Conservation (phyloP, 2,113 vertebrate genomes). For the Ahaetulla prasina region DNA sequence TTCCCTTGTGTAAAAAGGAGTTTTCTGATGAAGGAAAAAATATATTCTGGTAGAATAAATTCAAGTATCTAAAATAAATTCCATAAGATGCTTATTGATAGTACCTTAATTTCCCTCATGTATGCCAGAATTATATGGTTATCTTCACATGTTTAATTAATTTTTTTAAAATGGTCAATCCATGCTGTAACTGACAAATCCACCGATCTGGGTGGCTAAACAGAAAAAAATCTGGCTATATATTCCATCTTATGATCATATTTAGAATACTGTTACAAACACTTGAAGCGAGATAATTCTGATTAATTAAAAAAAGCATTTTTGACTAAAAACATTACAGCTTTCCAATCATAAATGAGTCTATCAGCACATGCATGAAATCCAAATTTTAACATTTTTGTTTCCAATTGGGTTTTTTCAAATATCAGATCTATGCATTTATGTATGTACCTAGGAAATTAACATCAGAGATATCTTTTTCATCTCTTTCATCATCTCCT, state of each 20-base stretch:
- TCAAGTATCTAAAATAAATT: conserved; percentile 43
- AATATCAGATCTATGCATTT: not conserved
- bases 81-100: conserved; percentile 38
- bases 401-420: not conserved
- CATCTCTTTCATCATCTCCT: not conserved
- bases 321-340: not conserved
- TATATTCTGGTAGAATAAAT: conserved; percentile 46
- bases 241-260: not conserved
- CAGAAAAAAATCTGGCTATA: not conserved
- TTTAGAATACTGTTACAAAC: not conserved
- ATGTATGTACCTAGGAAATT: not conserved
- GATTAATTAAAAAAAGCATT: not conserved
- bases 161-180: not conserved
- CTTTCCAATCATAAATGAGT: conserved; percentile 6
- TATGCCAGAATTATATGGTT: not conserved
- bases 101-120: conserved; percentile 4
- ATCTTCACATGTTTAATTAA: conserved; percentile 16
- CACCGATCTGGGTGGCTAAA: not conserved
- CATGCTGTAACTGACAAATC: not conserved
- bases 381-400: not conserved
- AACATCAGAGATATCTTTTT: not conserved
- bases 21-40: conserved; percentile 47
- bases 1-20: conserved; percentile 43
- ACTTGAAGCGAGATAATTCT: not conserved
- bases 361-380: not conserved